phyloP scores from a whole-genome alignment of 2,797 vertebrate species.

The Hapalemur alaotrensis region DNA sequence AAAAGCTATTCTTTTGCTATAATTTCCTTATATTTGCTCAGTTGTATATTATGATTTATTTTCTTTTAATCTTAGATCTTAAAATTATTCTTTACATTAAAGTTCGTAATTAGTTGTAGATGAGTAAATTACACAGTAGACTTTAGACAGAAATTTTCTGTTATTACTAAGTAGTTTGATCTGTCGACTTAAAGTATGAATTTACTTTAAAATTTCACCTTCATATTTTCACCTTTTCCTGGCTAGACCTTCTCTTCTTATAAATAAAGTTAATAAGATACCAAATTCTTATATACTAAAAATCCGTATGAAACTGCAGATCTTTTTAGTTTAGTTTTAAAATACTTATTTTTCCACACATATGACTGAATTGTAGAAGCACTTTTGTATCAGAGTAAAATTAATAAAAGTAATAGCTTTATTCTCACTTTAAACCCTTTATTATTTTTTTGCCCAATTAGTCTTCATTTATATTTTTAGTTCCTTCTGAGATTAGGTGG shows the following conservation, averaged over 20 bases:
- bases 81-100: conserved; percentile 25
- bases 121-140: conserved; percentile 28
- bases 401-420: conserved; percentile 10
- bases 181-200: background rate
- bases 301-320: conserved; percentile 12
- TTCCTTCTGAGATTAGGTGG: conserved; percentile 50
- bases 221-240: conserved; percentile 37
- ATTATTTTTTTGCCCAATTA: conserved; percentile 25
- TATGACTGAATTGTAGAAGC: conserved; percentile 51
- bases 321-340: conserved; percentile 45
- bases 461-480: conserved; percentile 61
- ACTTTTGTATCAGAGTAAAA: conserved; percentile 34
- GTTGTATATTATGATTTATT: conserved; percentile 37
- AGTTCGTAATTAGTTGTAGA: background rate
- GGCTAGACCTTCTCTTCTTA: background rate
- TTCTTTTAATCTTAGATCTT: conserved; percentile 45
- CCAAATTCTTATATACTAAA: background rate
- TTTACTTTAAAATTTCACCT: conserved; percentile 49
- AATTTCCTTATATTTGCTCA: background rate
- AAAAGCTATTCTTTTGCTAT: conserved; percentile 52
- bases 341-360: background rate
- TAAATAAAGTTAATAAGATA: background rate
- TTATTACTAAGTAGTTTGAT: background rate
- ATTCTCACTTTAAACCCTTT: conserved; percentile 29
- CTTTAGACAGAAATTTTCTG: conserved; percentile 9